Evolutionary conservation across 2,113 vertebrate genomes (phyloP).

Genomic region (Pontoporia blainvillei): DNA sequence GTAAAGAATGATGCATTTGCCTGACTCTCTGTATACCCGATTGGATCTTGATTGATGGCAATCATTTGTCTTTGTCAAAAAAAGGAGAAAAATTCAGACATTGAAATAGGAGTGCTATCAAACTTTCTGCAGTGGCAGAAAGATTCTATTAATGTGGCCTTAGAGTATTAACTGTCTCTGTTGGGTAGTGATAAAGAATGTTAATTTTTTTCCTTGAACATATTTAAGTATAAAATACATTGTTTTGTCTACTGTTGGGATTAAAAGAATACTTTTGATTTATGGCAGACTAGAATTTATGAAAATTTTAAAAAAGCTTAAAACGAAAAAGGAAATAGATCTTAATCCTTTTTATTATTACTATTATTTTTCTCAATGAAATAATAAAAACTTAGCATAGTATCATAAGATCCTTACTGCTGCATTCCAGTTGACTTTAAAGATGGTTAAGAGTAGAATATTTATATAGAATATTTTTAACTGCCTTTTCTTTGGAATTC

Average conservation of each 20-base stretch:
- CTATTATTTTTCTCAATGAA: constrained; percentile 86
- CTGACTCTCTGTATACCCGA: constrained; percentile 84
- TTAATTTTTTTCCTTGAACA: constrained; percentile 84
- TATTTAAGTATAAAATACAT: constrained; percentile 81
- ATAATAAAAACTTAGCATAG: constrained; percentile 85
- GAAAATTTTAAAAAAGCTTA: constrained; percentile 57
- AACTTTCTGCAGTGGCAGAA: constrained; percentile 89
- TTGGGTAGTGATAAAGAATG: constrained; percentile 85
- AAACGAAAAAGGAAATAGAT: constrained; percentile 72
- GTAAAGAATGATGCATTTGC: constrained; percentile 87
- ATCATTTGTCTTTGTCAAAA: constrained; percentile 94
- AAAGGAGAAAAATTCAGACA: constrained; percentile 87
- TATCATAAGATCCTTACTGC: constrained; percentile 81
- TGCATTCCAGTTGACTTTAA: constrained; percentile 77
- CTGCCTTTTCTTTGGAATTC: constrained; percentile 68
- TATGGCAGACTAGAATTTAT: constrained; percentile 75
- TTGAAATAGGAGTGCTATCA: constrained; percentile 91
- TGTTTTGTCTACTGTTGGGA: constrained; percentile 78
- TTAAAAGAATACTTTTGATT: constrained; percentile 78
- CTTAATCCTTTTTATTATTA: constrained; percentile 88
- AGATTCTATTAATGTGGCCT: constrained; percentile 89
- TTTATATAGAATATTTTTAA: constrained; percentile 79
- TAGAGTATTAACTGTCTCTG: constrained; percentile 86
- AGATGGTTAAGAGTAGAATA: constrained; percentile 65
- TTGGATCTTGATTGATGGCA: constrained; percentile 93